phyloP scores from a whole-genome alignment of 2,113 vertebrate genomes.

The Pseudopodoces humilis region DNA sequence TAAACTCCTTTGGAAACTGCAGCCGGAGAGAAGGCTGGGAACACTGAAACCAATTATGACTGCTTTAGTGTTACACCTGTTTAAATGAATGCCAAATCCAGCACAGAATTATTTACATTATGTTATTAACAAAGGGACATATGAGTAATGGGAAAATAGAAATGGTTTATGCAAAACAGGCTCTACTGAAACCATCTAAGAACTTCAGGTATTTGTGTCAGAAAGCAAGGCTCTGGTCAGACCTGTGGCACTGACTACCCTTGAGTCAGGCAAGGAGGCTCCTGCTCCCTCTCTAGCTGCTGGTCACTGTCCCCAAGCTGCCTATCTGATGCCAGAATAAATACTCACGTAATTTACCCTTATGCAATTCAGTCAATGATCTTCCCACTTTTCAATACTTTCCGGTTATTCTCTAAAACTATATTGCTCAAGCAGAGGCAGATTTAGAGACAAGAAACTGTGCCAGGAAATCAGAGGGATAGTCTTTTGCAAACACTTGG shows the following conservation, averaged over 20 bases:
- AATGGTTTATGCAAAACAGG: constrained; percentile 43
- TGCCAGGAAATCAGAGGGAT: background rate
- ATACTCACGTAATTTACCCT: background rate
- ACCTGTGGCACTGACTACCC: background rate
- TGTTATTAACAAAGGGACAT: constrained; percentile 41
- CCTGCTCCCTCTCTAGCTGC: background rate
- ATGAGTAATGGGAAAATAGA: constrained; percentile 56
- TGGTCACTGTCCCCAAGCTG: background rate
- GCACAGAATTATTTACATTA: constrained; percentile 47
- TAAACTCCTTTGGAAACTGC: constrained; percentile 26
- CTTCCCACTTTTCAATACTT: background rate
- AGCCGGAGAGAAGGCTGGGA: constrained; percentile 14
- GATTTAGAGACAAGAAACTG: background rate
- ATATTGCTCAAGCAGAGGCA: background rate
- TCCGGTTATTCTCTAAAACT: background rate
- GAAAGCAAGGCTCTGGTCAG: background rate
- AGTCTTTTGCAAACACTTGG: background rate
- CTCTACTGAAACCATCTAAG: constrained; percentile 8
- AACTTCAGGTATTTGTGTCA: background rate
- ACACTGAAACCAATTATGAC: constrained; percentile 22
- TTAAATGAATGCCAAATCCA: constrained; percentile 49
- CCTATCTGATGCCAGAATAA: background rate
- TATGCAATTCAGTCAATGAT: background rate
- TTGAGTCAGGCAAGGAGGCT: accelerated
- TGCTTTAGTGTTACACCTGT: constrained; percentile 51